These are phyloP conservation scores for Origma solitaria DNA, from an alignment of 2,113 vertebrate species.

Conservation along the genomic window DNA sequence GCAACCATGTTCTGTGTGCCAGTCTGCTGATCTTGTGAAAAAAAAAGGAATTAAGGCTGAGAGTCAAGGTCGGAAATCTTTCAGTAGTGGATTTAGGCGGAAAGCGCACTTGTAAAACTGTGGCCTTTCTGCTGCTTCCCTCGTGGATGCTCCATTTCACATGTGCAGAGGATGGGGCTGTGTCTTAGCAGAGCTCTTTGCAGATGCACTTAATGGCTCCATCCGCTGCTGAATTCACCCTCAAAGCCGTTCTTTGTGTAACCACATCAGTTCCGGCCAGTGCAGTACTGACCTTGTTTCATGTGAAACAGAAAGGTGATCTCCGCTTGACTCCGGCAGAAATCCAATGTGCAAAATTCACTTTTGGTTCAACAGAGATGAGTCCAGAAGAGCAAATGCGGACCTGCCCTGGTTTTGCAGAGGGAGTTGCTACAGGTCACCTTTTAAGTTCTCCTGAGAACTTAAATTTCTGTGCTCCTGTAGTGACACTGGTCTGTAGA, in stretches of 20 bases:
- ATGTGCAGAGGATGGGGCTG: not conserved
- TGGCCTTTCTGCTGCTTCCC: not conserved
- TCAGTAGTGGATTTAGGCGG: not conserved
- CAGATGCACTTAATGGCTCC: accelerated
- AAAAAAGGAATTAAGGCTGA: not conserved
- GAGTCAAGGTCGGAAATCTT: not conserved
- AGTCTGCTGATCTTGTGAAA: not conserved
- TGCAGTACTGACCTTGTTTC: not conserved
- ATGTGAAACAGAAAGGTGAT: accelerated
- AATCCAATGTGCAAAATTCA: not conserved
- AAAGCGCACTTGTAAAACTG: not conserved
- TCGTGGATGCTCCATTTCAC: accelerated
- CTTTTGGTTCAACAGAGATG: not conserved
- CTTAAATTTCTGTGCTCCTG: not conserved
- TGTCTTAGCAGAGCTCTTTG: not conserved
- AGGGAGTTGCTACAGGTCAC: not conserved
- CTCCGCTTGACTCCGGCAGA: not conserved
- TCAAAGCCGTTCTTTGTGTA: not conserved
- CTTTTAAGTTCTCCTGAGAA: not conserved
- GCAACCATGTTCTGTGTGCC: not conserved
- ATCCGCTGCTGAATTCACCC: not conserved
- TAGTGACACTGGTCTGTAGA: not conserved
- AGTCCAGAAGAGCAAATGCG: not conserved
- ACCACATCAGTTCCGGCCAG: not conserved
- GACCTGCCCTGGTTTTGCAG: not conserved